Evolutionary conservation across 2,888 invertebrate species (phyloP).

Genomic region (Dryobotodes eremita): DNA sequence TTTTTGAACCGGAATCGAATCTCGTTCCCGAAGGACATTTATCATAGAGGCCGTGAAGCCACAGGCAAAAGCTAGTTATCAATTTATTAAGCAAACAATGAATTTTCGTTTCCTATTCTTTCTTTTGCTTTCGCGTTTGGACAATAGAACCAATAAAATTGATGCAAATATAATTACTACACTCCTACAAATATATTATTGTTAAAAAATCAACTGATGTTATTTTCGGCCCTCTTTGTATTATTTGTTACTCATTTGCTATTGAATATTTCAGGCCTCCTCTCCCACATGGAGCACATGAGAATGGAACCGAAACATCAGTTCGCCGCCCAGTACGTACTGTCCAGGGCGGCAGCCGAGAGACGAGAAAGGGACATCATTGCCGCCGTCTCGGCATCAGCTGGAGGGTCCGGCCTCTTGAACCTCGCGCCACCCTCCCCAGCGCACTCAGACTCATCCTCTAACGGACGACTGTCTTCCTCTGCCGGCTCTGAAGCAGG

Average conservation of each 20-base stretch:
- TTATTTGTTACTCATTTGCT: constrained; percentile 12
- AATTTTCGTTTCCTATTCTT: constrained; percentile 6
- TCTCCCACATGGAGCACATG: constrained; percentile 99
- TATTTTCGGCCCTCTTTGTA: not conserved
- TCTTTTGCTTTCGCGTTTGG: not conserved
- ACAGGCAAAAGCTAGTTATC: constrained; percentile 48
- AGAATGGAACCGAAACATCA: constrained; percentile 99
- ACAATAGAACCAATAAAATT: constrained; percentile 1
- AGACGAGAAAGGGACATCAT: constrained; percentile 96
- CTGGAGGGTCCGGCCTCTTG: constrained; percentile 92
- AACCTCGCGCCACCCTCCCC: constrained; percentile 96
- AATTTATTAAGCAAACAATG: constrained; percentile 44
- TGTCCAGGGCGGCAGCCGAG: constrained; percentile 97
- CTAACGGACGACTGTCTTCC: constrained; percentile 95
- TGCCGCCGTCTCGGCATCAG: constrained; percentile 92
- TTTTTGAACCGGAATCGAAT: constrained; percentile 63
- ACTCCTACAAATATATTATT: too few relatives aligned
- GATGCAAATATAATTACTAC: not conserved
- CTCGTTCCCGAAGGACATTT: constrained; percentile 64
- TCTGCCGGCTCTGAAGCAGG: constrained; percentile 95
- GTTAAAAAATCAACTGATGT: not conserved
- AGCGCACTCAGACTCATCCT: constrained; percentile 96
- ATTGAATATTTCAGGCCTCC: constrained; percentile 92
- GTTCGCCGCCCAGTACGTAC: constrained; percentile 98
- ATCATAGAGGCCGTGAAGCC: constrained; percentile 57